Conservation (phyloP, 2,797 vertebrate genomes). For the Delichon dasypus region DNA sequence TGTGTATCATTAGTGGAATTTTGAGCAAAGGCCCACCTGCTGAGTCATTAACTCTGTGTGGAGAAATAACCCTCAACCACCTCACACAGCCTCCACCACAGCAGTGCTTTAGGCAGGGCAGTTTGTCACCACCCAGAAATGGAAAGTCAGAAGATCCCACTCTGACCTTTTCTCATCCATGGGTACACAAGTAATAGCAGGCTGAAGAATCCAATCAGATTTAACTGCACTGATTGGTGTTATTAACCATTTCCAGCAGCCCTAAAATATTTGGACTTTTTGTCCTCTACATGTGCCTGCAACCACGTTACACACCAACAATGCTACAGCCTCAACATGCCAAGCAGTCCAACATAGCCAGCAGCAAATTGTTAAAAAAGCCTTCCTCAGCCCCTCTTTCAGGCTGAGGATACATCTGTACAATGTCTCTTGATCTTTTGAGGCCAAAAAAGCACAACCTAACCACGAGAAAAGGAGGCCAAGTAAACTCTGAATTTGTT, state of each 20-base stretch:
- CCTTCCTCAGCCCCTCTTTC: not conserved
- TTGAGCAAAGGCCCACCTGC: not conserved
- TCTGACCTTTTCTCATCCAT: not conserved
- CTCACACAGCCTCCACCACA: not conserved
- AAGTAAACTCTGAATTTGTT: not conserved
- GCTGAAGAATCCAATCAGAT: not conserved
- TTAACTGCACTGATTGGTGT: not conserved
- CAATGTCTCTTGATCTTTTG: not conserved
- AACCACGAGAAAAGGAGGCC: not conserved
- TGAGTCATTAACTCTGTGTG: not conserved
- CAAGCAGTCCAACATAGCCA: not conserved
- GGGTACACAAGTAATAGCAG: not conserved
- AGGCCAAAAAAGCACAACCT: not conserved
- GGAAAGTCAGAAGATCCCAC: not conserved
- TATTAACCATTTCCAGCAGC: not conserved
- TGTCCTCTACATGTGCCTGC: not conserved
- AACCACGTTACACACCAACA: not conserved
- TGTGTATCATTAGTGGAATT: not conserved
- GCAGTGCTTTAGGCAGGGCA: not conserved
- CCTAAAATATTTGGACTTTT: not conserved
- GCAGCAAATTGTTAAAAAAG: not conserved
- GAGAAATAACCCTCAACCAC: not conserved
- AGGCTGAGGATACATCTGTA: accelerated
- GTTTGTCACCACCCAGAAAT: not conserved
- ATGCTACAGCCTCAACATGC: not conserved